Conservation (phyloP, 2,113 vertebrate species). For the Chlamydotis undulata region DNA sequence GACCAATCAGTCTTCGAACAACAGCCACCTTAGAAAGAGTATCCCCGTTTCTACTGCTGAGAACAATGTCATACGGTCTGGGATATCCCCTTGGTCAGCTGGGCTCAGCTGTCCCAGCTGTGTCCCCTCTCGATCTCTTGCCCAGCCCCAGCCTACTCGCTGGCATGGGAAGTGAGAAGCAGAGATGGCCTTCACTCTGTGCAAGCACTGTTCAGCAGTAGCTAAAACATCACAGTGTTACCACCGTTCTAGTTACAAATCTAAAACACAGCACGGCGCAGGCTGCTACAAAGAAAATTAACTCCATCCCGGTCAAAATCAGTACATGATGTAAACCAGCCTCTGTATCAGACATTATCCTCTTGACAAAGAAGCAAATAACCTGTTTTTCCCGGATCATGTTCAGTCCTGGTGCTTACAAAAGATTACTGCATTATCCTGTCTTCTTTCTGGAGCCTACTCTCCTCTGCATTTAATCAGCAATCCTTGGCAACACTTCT, state of each 20-base stretch:
- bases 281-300: background rate
- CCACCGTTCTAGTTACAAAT: background rate
- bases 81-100: background rate
- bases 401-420: background rate
- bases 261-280: background rate
- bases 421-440: background rate
- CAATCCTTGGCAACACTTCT: background rate
- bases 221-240: background rate
- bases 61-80: accelerated
- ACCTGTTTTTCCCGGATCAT: background rate
- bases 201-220: background rate
- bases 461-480: background rate
- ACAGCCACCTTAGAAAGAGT: background rate
- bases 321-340: background rate
- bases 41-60: background rate
- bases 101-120: background rate
- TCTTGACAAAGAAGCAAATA: background rate
- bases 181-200: background rate
- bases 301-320: background rate
- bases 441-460: background rate
- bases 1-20: background rate
- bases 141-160: background rate
- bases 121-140: background rate
- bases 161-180: background rate
- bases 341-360: background rate